These are phyloP conservation scores for Thunnus maccoyii DNA, from an alignment of 2,113 vertebrate genomes.

Conservation along the genomic window DNA sequence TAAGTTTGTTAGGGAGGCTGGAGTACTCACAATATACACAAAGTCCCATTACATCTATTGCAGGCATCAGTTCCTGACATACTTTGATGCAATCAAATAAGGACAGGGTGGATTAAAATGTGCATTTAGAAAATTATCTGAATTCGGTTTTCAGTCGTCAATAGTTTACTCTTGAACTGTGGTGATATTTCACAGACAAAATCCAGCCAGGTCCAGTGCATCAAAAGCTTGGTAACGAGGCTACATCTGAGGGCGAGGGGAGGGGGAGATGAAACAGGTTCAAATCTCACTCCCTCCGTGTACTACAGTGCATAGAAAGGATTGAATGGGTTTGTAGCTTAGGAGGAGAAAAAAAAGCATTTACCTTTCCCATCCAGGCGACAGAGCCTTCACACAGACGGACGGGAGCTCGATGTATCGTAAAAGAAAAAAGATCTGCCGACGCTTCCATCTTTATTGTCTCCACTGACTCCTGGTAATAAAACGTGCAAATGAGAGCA, in stretches of 20 bases:
- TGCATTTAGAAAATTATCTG: conserved; percentile 18
- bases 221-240: conserved; percentile 39
- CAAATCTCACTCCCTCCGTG: conserved; percentile 51
- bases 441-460: conserved; percentile 68
- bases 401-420: conserved; percentile 45
- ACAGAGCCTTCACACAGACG: conserved; percentile 52
- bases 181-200: background rate
- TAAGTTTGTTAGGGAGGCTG: conserved; percentile 38
- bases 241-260: conserved; percentile 32
- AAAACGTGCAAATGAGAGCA: conserved; percentile 67
- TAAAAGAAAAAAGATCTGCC: conserved; percentile 37
- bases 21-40: conserved; percentile 31
- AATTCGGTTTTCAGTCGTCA: conserved; percentile 10
- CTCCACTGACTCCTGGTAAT: conserved; percentile 46
- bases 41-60: conserved; percentile 16
- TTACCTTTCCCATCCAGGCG: conserved; percentile 73
- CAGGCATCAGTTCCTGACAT: conserved; percentile 18
- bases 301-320: conserved; percentile 31
- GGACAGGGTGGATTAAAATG: conserved; percentile 1
- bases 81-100: background rate
- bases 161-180: background rate
- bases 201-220: conserved; percentile 6
- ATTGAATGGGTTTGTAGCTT: conserved; percentile 50
- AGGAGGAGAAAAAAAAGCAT: conserved; percentile 30
- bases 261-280: conserved; percentile 52